A percentile compares a stretch with the other conserved stretches of the same genome.
phyloP scores from a whole-genome alignment of 2,888 invertebrate genomes.

The Thymelicus acteon region DNA sequence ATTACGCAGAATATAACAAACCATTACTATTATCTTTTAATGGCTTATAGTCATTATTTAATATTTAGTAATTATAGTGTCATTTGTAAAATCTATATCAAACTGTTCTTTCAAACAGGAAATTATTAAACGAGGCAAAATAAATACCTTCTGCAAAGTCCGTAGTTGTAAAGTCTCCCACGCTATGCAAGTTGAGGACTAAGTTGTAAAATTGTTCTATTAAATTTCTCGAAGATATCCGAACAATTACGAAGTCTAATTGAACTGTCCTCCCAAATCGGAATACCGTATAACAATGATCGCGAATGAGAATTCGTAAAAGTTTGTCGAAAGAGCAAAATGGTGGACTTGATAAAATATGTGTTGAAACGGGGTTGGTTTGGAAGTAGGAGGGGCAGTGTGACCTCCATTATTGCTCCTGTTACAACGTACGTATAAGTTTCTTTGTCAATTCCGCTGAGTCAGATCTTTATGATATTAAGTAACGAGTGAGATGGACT shows the following conservation, averaged over 20 bases:
- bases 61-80: too few species aligned
- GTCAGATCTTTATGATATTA: not conserved
- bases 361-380: constrained; percentile 26
- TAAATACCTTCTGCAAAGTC: not conserved
- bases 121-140: not conserved
- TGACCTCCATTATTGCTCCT: constrained; percentile 10
- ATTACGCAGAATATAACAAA: too few species aligned
- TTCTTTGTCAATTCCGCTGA: not conserved
- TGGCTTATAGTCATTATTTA: too few species aligned
- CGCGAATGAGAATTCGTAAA: constrained; percentile 12
- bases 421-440: not conserved
- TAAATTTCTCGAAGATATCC: constrained; percentile 13
- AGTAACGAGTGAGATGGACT: not conserved
- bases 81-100: too few species aligned
- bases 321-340: constrained; percentile 2
- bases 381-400: constrained; percentile 6
- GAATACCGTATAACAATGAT: constrained; percentile 16
- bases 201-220: constrained; percentile 5
- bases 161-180: not conserved
- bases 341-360: constrained; percentile 20
- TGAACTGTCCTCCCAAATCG: constrained; percentile 13
- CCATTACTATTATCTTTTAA: too few species aligned
- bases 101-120: not conserved
- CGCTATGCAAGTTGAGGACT: constrained; percentile 4
- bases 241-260: constrained; percentile 21